Conservation (phyloP, 2,113 vertebrate genomes). For the Periophthalmodon schlosseri region DNA sequence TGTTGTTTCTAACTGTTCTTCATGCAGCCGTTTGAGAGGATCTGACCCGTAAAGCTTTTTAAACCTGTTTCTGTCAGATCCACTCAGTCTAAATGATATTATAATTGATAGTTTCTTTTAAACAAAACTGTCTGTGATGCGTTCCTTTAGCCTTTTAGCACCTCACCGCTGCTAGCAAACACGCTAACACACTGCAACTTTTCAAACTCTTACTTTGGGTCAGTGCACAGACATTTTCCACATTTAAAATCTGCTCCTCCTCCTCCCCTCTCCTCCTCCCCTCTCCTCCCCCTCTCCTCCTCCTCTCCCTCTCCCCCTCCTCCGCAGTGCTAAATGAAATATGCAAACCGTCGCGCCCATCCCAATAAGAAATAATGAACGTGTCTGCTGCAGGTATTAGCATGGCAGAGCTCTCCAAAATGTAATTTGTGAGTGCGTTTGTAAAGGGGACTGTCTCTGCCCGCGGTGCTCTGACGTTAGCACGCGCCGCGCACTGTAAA, state of each 20-base stretch:
- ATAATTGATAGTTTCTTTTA: background rate
- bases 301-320: background rate
- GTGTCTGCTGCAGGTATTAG: constrained; percentile 5
- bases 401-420: background rate
- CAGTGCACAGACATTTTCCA: background rate
- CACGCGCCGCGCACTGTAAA: background rate
- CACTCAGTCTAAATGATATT: constrained; percentile 4
- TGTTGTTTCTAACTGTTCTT: background rate
- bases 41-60: constrained; percentile 1
- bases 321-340: background rate
- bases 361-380: constrained; percentile 9
- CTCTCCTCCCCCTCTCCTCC: background rate
- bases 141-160: background rate
- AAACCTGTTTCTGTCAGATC: background rate
- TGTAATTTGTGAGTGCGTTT: constrained; percentile 4
- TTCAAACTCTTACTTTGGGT: background rate
- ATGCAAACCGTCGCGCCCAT: background rate
- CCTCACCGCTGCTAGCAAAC: background rate
- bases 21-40: background rate
- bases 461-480: background rate
- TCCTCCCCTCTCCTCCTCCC: background rate
- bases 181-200: background rate
- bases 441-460: background rate
- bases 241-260: background rate
- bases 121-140: background rate